Evolutionary conservation across 2,888 invertebrate species (phyloP).

Genomic region (Sphaeridia pumilis): DNA sequence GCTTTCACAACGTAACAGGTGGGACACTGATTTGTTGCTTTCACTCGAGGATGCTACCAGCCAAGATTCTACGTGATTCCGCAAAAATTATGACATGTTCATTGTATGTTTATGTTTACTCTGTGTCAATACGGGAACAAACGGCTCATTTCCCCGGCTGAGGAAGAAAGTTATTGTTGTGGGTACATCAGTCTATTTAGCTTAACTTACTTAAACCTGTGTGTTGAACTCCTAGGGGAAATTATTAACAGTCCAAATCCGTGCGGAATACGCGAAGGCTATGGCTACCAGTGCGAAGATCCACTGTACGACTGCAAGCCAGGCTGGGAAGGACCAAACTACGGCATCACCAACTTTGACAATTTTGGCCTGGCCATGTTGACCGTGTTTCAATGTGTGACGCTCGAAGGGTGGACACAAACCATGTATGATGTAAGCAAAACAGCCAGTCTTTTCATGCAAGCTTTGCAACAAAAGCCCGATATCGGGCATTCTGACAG

Average conservation of each 20-base stretch:
- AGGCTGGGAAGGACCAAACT: slow-evolving; percentile 43
- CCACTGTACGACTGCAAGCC: slow-evolving; percentile 35
- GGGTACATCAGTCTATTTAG: background rate
- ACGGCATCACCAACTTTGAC: slow-evolving; percentile 53
- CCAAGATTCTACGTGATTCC: too few species aligned
- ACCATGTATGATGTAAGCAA: slow-evolving; percentile 47
- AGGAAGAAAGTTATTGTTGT: too few species aligned
- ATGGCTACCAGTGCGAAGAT: slow-evolving; percentile 31
- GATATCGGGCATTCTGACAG: too few species aligned
- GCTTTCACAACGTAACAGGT: slow-evolving; percentile 43
- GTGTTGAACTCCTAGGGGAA: slow-evolving; percentile 36
- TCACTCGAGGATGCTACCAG: too few species aligned
- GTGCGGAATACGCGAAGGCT: slow-evolving; percentile 42
- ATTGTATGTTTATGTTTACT: too few species aligned
- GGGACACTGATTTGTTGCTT: too few species aligned
- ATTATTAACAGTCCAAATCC: slow-evolving; percentile 43
- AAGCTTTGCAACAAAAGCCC: too few species aligned
- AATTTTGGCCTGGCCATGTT: slow-evolving; percentile 53
- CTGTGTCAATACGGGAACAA: too few species aligned
- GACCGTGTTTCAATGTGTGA: slow-evolving; percentile 52
- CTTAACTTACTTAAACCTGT: background rate
- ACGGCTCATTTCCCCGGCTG: too few species aligned
- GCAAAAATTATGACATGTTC: too few species aligned
- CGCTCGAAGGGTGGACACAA: slow-evolving; percentile 54
- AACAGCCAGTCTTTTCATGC: too few species aligned